phyloP scores from a whole-genome alignment of 92 coral and sea anemone species.

The Porites cylindrica region DNA sequence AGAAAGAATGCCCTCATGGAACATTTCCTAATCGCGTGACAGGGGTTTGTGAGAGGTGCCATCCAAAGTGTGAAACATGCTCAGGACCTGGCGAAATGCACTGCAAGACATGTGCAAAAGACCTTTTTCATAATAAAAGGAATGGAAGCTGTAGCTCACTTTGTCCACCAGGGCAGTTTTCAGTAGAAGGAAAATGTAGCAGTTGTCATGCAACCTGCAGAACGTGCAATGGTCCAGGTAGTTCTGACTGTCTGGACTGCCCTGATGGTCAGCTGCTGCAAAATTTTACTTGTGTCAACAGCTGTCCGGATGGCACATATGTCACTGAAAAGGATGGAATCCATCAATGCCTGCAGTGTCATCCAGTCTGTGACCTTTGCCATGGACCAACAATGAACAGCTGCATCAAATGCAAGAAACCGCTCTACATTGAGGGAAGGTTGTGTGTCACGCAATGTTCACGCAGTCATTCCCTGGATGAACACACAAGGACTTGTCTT shows the following conservation, averaged over 20 bases:
- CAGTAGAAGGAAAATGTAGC: constrained; percentile 57
- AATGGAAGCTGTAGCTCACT: constrained; percentile 71
- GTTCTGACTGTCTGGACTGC: constrained; percentile 82
- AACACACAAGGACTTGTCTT: constrained; percentile 70
- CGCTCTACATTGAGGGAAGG: constrained; percentile 78
- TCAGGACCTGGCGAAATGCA: constrained; percentile 62
- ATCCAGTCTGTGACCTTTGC: constrained; percentile 88
- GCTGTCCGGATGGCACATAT: constrained; percentile 78
- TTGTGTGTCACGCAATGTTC: constrained; percentile 91
- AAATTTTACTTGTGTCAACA: constrained; percentile 74
- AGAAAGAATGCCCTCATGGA: constrained; percentile 73
- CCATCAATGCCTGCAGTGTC: constrained; percentile 75
- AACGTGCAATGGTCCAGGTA: constrained; percentile 84
- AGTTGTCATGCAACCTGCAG: constrained; percentile 78
- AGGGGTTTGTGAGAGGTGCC: constrained; percentile 87
- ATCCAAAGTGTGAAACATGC: constrained; percentile 88
- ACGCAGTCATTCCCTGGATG: constrained; percentile 56
- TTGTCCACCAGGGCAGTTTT: constrained; percentile 76
- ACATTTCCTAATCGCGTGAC: constrained; percentile 72
- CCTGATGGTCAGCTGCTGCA: constrained; percentile 46
- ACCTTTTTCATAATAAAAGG: constrained; percentile 45
- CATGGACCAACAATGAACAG: constrained; percentile 66
- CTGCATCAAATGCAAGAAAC: constrained; percentile 74
- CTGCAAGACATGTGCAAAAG: constrained; percentile 81
- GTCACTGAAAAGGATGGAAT: constrained; percentile 37